Percentiles rank a stretch among this genome's conserved stretches.
These are phyloP conservation scores for Corvus moneduloides DNA, from an alignment of 2,113 vertebrate species.

Conservation along the genomic window DNA sequence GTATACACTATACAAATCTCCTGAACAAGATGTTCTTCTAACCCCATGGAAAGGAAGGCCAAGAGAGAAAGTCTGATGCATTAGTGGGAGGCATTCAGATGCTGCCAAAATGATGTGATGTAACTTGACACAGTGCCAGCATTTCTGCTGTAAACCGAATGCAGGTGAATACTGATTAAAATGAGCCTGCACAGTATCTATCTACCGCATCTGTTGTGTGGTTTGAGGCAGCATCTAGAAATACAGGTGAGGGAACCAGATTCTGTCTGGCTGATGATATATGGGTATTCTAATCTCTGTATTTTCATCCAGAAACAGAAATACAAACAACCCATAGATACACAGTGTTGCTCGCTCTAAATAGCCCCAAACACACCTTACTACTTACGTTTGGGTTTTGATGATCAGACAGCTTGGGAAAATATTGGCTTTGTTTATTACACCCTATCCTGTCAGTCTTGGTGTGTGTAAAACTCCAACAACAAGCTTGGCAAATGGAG, in stretches of 20 bases:
- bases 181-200: not conserved
- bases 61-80: not conserved
- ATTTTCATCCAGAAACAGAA: not conserved
- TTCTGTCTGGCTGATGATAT: not conserved
- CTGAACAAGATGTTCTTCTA: slow-evolving; percentile 41
- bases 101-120: not conserved
- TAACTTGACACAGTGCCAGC: not conserved
- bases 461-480: not conserved
- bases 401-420: not conserved
- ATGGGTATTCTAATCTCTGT: not conserved
- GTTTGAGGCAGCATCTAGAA: not conserved
- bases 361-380: not conserved
- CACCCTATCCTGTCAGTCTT: not conserved
- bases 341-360: accelerated
- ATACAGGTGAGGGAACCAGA: not conserved
- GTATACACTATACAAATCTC: not conserved
- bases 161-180: slow-evolving; percentile 37
- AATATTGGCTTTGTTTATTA: not conserved
- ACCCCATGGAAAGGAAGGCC: slow-evolving; percentile 6
- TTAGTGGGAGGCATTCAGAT: not conserved
- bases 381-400: not conserved
- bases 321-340: not conserved
- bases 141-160: not conserved
- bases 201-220: not conserved
- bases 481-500: not conserved